Evolutionary conservation across 1,140 invertebrate species (phyloP).

Genomic region (Spodoptera frugiperda): DNA sequence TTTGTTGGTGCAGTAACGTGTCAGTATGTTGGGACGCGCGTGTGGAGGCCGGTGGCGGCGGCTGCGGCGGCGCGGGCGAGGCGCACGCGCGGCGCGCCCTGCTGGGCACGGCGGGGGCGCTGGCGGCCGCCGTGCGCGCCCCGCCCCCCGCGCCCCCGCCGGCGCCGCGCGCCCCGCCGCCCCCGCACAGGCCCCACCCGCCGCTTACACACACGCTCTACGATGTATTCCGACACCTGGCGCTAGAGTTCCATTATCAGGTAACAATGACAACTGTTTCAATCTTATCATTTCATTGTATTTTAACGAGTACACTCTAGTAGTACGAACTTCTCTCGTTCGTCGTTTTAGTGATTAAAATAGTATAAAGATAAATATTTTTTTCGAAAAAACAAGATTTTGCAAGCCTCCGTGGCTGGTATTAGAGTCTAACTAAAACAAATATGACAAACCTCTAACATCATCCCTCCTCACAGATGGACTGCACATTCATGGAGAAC

Average conservation of each 20-base stretch:
- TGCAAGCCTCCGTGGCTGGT: no score
- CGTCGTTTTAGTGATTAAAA: no score
- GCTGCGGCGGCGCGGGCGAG: constrained; percentile 90
- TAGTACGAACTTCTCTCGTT: no score
- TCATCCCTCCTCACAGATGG: constrained; percentile 80
- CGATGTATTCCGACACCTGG: constrained; percentile 75
- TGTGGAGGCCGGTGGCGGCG: constrained; percentile 91
- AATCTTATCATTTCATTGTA: not conserved
- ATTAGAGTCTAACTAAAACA: no score
- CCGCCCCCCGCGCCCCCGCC: constrained; percentile 53
- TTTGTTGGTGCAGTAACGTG: constrained; percentile 56
- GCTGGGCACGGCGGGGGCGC: constrained; percentile 67
- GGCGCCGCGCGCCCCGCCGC: constrained; percentile 40
- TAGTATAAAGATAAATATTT: no score
- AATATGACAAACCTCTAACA: no score
- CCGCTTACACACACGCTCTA: constrained; percentile 72
- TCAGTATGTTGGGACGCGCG: constrained; percentile 88
- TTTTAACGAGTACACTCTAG: no score
- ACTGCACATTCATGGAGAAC: constrained; percentile 91
- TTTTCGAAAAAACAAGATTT: no score
- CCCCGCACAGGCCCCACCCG: constrained; percentile 52
- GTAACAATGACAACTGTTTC: constrained; percentile 50
- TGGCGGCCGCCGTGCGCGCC: constrained; percentile 65
- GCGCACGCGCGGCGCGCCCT: constrained; percentile 90
- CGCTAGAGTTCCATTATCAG: constrained; percentile 72